Percentiles rank a stretch among this genome's conserved stretches.
phyloP scores from a whole-genome alignment of 2,113 vertebrate species.

The Tenrec ecaudatus region DNA sequence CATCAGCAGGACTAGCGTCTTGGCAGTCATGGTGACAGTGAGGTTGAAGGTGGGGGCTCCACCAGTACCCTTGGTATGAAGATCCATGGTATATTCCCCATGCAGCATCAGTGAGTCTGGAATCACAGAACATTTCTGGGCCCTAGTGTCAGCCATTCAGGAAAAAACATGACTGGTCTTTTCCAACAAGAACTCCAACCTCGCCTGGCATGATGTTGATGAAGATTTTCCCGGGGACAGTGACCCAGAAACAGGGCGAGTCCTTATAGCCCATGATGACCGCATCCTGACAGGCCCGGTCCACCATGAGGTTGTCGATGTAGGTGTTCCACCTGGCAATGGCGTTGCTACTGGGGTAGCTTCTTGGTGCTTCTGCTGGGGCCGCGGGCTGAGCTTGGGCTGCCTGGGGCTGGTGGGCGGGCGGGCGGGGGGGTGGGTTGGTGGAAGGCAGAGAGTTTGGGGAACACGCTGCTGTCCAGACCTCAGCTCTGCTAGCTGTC shows the following conservation, averaged over 20 bases:
- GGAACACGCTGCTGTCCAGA: slow-evolving; percentile 81
- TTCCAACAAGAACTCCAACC: too few species aligned
- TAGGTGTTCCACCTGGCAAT: slow-evolving; percentile 86
- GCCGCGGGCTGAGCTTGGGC: slow-evolving; percentile 60
- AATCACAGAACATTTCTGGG: too few species aligned
- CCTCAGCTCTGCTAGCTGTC: slow-evolving; percentile 75
- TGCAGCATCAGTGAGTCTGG: too few species aligned
- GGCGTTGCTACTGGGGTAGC: slow-evolving; percentile 74
- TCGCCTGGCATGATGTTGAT: slow-evolving; percentile 82
- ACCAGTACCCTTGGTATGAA: too few species aligned
- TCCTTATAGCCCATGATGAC: slow-evolving; percentile 86
- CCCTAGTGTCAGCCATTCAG: too few species aligned
- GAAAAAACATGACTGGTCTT: too few species aligned
- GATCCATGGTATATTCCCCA: too few species aligned
- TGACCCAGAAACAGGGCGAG: slow-evolving; percentile 86
- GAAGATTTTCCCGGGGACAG: slow-evolving; percentile 83
- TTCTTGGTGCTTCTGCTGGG: slow-evolving; percentile 72
- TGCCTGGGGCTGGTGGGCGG: slow-evolving; percentile 69
- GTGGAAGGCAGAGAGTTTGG: slow-evolving; percentile 74
- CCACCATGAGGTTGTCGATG: slow-evolving; percentile 84
- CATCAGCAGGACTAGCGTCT: too few species aligned
- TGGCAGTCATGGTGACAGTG: too few species aligned
- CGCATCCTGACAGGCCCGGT: slow-evolving; percentile 83
- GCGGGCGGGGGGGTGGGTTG: slow-evolving; percentile 64
- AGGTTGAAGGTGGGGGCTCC: too few species aligned